A percentile compares a stretch with the other conserved stretches of the same genome.
Evolutionary conservation across 2,888 invertebrate species (phyloP).

Genomic region (Bibio marci): DNA sequence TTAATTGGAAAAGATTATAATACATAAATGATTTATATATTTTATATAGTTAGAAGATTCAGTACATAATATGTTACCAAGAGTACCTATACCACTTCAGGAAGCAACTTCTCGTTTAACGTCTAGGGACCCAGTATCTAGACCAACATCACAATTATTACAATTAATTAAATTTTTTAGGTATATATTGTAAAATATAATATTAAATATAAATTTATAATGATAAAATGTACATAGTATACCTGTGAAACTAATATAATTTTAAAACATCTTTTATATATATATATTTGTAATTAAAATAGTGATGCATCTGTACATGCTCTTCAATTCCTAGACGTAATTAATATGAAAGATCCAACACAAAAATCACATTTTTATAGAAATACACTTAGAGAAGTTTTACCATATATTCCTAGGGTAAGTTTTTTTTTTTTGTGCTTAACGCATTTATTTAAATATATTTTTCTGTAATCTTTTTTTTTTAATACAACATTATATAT

Average conservation of each 20-base stretch:
- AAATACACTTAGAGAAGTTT: constrained; percentile 66
- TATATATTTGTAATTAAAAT: too few relatives aligned
- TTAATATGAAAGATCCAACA: constrained; percentile 78
- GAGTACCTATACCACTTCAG: constrained; percentile 68
- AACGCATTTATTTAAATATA: constrained; percentile 8
- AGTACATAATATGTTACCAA: constrained; percentile 57
- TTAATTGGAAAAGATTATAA: too few relatives aligned
- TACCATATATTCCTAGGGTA: constrained; percentile 82
- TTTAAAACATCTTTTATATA: too few relatives aligned
- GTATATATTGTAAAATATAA: constrained; percentile 33
- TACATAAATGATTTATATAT: too few relatives aligned
- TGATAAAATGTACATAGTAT: too few relatives aligned
- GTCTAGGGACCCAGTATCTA: constrained; percentile 62
- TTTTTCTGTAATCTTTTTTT: constrained; percentile 1
- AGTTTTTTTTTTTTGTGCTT: constrained; percentile 16
- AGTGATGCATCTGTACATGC: constrained; percentile 84
- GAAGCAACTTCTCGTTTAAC: constrained; percentile 76
- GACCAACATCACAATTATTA: constrained; percentile 82
- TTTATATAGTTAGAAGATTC: constrained; percentile 63
- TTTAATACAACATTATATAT: background rate
- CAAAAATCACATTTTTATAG: constrained; percentile 83
- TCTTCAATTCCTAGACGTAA: constrained; percentile 81
- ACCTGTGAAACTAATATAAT: too few relatives aligned
- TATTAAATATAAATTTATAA: too few relatives aligned
- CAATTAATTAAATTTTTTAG: constrained; percentile 81